These are phyloP conservation scores for Heliocidaris tuberculata DNA, from an alignment of 35 echinoderm and acorn worm genomes.

Conservation along the genomic window DNA sequence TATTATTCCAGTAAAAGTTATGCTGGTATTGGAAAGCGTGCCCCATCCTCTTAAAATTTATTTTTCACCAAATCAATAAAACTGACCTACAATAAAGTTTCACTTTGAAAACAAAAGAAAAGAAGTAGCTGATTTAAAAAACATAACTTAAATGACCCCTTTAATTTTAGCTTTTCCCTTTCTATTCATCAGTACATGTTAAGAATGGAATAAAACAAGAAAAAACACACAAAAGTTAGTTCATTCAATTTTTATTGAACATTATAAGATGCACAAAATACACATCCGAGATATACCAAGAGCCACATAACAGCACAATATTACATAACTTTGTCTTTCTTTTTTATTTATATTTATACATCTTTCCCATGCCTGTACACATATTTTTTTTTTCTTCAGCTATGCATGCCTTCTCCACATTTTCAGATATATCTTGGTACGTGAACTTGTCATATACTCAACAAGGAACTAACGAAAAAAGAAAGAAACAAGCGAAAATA, in stretches of 20 bases:
- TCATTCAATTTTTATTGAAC: conserved; percentile 46
- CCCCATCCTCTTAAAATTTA: too few species aligned
- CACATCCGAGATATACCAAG: conserved; percentile 36
- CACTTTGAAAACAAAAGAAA: too few species aligned
- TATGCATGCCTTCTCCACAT: conserved; percentile 20
- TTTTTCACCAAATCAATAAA: too few species aligned
- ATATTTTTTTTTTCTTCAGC: conserved; percentile 1
- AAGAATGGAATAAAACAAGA: neutral
- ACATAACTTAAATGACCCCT: too few species aligned
- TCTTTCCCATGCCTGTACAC: conserved; percentile 29
- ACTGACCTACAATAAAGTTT: too few species aligned
- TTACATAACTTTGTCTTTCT: conserved; percentile 1
- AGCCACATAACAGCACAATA: conserved; percentile 17
- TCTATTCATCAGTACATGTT: too few species aligned
- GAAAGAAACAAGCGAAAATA: neutral
- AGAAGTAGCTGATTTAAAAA: too few species aligned
- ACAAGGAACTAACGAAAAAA: neutral
- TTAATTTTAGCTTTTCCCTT: too few species aligned
- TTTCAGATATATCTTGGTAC: neutral
- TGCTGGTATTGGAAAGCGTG: too few species aligned
- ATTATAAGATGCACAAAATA: conserved; percentile 43
- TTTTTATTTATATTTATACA: conserved; percentile 40
- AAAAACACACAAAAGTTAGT: neutral
- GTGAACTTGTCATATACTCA: neutral
- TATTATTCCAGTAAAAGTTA: too few species aligned